These are phyloP conservation scores for Synanceia verrucosa DNA, from an alignment of 2,797 vertebrate genomes.

Conservation along the genomic window DNA sequence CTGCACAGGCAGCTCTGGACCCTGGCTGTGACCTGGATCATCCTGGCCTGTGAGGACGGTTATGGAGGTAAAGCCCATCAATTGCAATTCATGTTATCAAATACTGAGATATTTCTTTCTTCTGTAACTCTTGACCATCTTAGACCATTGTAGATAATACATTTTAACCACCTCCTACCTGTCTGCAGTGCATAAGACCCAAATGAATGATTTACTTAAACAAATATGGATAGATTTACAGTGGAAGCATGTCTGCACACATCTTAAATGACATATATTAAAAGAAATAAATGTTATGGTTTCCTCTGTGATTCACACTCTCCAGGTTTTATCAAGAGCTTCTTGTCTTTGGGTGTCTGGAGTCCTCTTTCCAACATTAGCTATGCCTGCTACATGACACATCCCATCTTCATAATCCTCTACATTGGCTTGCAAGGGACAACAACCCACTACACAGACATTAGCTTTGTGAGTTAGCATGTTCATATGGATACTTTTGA, in stretches of 20 bases:
- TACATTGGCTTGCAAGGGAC: constrained; percentile 87
- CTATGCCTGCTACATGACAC: constrained; percentile 88
- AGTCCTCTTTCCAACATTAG: constrained; percentile 85
- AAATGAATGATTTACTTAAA: not conserved
- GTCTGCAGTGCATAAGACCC: not conserved
- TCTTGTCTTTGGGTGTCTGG: constrained; percentile 84
- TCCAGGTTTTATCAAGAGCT: constrained; percentile 78
- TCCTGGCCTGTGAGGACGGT: constrained; percentile 87
- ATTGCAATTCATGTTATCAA: not conserved
- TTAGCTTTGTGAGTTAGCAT: constrained; percentile 85
- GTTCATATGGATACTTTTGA: too few species aligned
- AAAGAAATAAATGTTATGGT: not conserved
- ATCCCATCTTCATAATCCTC: constrained; percentile 85
- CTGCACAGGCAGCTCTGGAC: constrained; percentile 87
- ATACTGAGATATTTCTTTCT: too few species aligned
- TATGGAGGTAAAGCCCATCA: constrained; percentile 78
- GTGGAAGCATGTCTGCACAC: not conserved
- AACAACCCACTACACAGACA: constrained; percentile 84
- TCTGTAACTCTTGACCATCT: too few species aligned
- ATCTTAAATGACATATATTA: not conserved
- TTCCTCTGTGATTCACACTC: not conserved
- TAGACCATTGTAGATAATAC: too few species aligned
- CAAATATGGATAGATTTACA: not conserved
- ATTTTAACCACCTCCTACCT: not conserved
- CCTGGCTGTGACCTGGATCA: constrained; percentile 84